Evolutionary conservation across 2,113 vertebrate species (phyloP).

Genomic region (Scopus umbretta): DNA sequence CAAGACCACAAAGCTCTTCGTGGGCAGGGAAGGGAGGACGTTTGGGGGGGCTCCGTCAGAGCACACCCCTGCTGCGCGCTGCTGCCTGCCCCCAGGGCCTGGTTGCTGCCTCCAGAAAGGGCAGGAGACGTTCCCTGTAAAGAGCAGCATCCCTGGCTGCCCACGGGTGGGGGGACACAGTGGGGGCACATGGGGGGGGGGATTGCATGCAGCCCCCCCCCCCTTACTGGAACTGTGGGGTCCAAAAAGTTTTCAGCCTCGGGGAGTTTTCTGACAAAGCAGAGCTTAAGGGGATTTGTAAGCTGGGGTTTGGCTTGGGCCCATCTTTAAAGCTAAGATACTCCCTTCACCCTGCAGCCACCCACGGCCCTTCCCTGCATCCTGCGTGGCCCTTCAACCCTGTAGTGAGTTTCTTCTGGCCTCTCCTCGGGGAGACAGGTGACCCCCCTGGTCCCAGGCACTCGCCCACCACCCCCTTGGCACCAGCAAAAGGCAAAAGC

Average conservation of each 20-base stretch:
- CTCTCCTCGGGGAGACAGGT: background rate
- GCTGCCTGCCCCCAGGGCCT: background rate
- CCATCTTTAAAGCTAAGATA: background rate
- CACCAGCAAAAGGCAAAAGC: background rate
- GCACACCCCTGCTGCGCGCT: too few species aligned
- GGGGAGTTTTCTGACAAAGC: background rate
- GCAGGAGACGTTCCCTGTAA: background rate
- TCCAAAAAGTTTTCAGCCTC: background rate
- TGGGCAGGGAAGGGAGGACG: too few species aligned
- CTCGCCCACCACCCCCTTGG: accelerated
- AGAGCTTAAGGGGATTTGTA: background rate
- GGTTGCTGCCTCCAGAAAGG: accelerated
- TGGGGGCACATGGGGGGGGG: too few species aligned
- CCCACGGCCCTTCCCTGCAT: background rate
- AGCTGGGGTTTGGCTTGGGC: background rate
- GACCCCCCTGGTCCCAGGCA: accelerated
- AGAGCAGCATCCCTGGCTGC: background rate
- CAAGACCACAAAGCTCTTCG: accelerated
- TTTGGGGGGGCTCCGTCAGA: too few species aligned
- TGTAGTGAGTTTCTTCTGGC: background rate
- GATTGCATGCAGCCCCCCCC: too few species aligned
- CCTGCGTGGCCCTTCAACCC: accelerated
- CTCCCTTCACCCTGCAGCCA: background rate
- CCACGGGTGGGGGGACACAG: too few species aligned
- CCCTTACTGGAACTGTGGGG: accelerated